These are phyloP conservation scores for Proteles cristata DNA, from an alignment of 2,113 vertebrate genomes.

Conservation along the genomic window DNA sequence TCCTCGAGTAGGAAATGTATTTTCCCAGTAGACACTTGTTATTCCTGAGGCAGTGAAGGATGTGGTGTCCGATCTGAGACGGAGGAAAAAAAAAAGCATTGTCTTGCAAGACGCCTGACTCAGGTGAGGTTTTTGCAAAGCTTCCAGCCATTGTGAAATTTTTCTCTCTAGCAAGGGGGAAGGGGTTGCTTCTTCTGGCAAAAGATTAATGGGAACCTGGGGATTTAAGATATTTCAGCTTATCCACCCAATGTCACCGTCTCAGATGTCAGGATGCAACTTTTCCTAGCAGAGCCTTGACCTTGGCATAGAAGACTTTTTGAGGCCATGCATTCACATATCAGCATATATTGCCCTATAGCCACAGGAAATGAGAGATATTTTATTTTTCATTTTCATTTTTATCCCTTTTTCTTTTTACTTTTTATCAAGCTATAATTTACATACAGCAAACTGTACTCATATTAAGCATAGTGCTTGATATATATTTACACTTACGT, in stretches of 20 bases:
- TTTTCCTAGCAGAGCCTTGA: neutral
- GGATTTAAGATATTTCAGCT: neutral
- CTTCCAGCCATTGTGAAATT: neutral
- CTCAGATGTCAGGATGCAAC: neutral
- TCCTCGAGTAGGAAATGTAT: slow-evolving; percentile 11
- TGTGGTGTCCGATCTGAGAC: neutral
- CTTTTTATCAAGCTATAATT: neutral
- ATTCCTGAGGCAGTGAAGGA: neutral
- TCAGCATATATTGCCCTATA: neutral
- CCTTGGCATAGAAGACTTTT: neutral
- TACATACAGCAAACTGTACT: neutral
- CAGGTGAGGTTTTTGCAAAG: slow-evolving; percentile 33
- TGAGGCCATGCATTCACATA: neutral
- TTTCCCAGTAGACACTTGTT: neutral
- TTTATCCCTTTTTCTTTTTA: neutral
- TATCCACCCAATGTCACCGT: neutral
- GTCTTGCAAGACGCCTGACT: neutral
- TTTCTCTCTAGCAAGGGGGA: neutral
- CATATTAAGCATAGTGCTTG: neutral
- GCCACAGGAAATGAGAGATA: neutral
- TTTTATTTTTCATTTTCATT: neutral
- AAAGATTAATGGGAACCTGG: neutral
- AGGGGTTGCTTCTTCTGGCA: neutral
- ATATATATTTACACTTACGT: neutral
- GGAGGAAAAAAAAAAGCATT: slow-evolving; percentile 36